Evolutionary conservation across 2,113 vertebrate genomes (phyloP).

Genomic region (Steatornis caripensis): DNA sequence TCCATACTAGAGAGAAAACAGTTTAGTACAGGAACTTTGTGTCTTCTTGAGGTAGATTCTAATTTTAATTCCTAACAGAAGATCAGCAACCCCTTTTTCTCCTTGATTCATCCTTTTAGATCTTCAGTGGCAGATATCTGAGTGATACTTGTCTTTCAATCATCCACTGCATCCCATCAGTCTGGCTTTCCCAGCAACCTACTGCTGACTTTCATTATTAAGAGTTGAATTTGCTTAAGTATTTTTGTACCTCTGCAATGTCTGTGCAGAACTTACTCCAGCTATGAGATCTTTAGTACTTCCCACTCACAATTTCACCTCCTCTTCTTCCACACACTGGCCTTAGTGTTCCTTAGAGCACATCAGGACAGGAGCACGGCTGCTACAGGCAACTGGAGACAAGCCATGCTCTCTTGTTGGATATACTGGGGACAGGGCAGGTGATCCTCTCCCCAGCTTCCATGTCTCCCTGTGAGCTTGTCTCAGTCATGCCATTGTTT

Average conservation of each 20-base stretch:
- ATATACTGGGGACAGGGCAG: neutral
- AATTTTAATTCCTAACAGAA: neutral
- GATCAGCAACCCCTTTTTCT: neutral
- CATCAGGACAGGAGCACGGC: neutral
- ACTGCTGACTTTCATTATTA: neutral
- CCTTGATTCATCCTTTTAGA: neutral
- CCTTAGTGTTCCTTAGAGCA: neutral
- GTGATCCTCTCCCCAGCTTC: neutral
- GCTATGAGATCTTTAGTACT: neutral
- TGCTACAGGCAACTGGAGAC: neutral
- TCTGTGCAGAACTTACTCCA: neutral
- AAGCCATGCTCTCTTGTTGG: neutral
- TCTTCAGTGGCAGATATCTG: neutral
- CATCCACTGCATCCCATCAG: neutral
- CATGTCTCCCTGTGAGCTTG: neutral
- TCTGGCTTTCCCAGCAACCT: neutral
- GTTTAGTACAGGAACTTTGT: neutral
- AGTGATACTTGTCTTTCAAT: neutral
- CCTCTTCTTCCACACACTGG: neutral
- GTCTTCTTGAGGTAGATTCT: neutral
- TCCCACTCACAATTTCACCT: neutral
- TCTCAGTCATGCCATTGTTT: neutral
- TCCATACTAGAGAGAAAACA: neutral
- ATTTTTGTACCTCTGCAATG: neutral
- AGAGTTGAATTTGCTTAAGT: neutral